Base-by-base conservation (phyloP, 2,888 invertebrate species). In the Plebejus argus region DNA sequence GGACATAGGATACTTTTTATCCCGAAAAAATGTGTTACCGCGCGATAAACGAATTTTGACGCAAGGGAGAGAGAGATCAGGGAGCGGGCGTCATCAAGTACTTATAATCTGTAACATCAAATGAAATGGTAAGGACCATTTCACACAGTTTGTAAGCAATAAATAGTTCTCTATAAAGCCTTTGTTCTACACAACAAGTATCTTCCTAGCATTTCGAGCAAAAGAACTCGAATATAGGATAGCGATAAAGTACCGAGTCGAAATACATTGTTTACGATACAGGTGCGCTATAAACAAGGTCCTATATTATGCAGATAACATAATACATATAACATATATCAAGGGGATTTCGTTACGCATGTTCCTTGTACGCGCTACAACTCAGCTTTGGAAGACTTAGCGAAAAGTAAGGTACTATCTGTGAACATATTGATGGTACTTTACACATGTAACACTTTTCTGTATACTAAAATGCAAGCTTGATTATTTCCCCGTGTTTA, bases 321-420 rank as follows among this genome's bases (percentile, higher is more conserved):
- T 28, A n/a, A 66, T 66, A 18, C 66, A 28, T 28, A 66, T 66
- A 66, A 66, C 28, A 61, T 23, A 66, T 66, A 66, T 28, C 66
- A 66, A 28, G 6, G 15, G 66, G 66, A 33, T 66, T 28, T 28
- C 66, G 15, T 28, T 66, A 66, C 66, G 28, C 66, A 18, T 18
- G 15, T 53, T 53, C 53, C 4, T 18, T 66, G 28, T 66, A 66
- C 66, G 23, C 66, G 28, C 66, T 28, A 28, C 28, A 28, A 28
- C 66, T 66, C 28, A 66, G 66, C 66, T 33, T 66, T 33, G 66
- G 28, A 66, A 66, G 66, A 66, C 66, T 66, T 66, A 66, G 28
- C 66, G 66, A 15, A 66, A 66, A 33, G 28, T 61, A 23, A 10
- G 61, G 20, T 61, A n/a, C 6, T 20, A 23, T 12, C 12, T 66